Evolutionary conservation across 1,140 invertebrate species (phyloP).

Genomic region (Adoxophyes honmai): DNA sequence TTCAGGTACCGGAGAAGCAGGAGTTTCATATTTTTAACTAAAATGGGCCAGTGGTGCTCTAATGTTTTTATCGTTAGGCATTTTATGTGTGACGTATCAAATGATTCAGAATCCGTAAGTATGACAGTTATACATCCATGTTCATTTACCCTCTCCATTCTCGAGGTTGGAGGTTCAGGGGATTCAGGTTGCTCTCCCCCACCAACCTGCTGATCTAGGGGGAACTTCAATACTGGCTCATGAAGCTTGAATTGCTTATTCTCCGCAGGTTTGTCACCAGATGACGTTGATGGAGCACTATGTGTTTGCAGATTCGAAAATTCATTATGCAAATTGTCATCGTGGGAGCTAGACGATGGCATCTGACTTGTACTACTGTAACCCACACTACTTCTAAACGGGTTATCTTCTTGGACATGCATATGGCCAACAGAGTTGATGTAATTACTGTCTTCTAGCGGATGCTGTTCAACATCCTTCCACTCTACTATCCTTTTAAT

Average conservation of each 20-base stretch:
- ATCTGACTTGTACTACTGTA: conserved; percentile 48
- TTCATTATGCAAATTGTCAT: conserved; percentile 58
- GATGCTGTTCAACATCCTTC: conserved; percentile 90
- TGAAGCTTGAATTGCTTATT: conserved; percentile 56
- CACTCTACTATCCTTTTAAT: conserved; percentile 91
- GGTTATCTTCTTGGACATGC: conserved; percentile 64
- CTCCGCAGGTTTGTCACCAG: conserved; percentile 34
- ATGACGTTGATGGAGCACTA: conserved; percentile 55
- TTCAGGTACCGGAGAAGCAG: conserved; percentile 78
- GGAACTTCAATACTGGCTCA: conserved; percentile 63
- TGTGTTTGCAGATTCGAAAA: conserved; percentile 70
- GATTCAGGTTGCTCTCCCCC: conserved; percentile 45
- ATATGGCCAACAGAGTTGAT: conserved; percentile 49
- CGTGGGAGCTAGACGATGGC: conserved; percentile 45
- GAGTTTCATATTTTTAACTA: conserved; percentile 83
- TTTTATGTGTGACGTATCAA: conserved; percentile 89
- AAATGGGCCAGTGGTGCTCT: conserved; percentile 87
- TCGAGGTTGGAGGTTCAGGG: conserved; percentile 48
- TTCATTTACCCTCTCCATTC: conserved; percentile 63
- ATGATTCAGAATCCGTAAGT: conserved; percentile 86
- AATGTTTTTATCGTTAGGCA: conserved; percentile 90
- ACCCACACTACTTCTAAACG: conserved; percentile 55
- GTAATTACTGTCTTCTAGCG: conserved; percentile 83
- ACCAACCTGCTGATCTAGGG: conserved; percentile 32
- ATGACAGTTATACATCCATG: conserved; percentile 82